Base-by-base conservation (phyloP, 1,140 invertebrate species). In the Anthonomus grandis region DNA sequence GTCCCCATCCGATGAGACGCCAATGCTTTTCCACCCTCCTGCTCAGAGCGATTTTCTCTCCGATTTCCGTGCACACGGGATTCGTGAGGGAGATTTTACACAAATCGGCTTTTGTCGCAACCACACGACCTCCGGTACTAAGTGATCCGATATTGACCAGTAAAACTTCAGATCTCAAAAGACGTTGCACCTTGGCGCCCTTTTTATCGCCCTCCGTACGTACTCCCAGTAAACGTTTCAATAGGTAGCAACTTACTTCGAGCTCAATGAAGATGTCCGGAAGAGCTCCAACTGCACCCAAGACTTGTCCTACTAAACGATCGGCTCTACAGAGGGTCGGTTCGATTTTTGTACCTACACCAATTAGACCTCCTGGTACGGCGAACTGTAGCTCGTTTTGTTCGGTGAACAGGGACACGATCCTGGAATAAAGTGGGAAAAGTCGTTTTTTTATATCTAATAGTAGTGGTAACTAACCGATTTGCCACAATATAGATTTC, bases 271-370 rank as follows among this genome's bases (percentile, higher is more conserved):
- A 99, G 69, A 99, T 99, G 68, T 95, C 91, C 0, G 97, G 97
- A 51, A 99, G 76, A 27, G 92, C 89, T 15, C 93, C 95, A 25
- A 98, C 93, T 24, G 95, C 93, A n/a, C 97, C 97, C 13, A 99
- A 81, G 45, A 98, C 95, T 79, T 99, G 96, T 54, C 97, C 97
- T 1, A 99, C 97, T 67, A 99, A 83, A 70, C 97, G 85, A 83
- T 99, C 97, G 64, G 95, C 97, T 70, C 97, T 82, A 68, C 97
- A 99, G 6, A 99, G 78, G 8, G 95, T 98, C 0, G 97, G 97
- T 75, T 99, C 97, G 69, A 99, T 99, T 78, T 97, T 96, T 0
- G 97, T 99, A 64, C 97, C 97, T 21, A 99, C 97, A 78, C 97
- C 95, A 69, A 98, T 98, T 15, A 99, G 80, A 22, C 97, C 97